Base-by-base conservation (phyloP, 2,888 invertebrate genomes). In the Drosophila eohydei region DNA sequence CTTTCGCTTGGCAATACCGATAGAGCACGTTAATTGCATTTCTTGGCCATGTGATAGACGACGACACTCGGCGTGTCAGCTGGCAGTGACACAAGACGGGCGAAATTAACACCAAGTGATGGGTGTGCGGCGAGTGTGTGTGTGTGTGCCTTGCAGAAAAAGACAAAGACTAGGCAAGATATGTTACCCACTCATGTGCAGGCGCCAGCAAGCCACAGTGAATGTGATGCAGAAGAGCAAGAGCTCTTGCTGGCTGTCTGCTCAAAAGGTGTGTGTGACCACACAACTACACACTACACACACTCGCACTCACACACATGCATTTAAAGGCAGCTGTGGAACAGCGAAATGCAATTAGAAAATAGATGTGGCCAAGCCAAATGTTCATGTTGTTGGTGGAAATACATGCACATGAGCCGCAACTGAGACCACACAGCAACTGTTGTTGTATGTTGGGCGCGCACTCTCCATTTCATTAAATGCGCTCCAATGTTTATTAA, bases 311-410 rank as follows among this genome's bases (percentile, higher is more conserved):
- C 9, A 38, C 8, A 30, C 4, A 12, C 3, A 41, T 7, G 12
- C 21, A 30, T 44, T 44, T n/a, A 46, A 7, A 54, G 59, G 9
- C 57, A 72, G 40, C 61, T 41, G 28, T 54, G 64, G 63, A 81
- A 85, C 85, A 83, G 75, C 79, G 72, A 86, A 86, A 86, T 83
- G 88, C 85, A 86, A 86, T 86, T 86, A 86, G 81, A 85, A 79
- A 88, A 85, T 85, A 83, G 77, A 88, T 88, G 85, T 75, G 88
- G 84, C 80, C 66, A 30, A 75, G 72, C 21, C 26, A 59, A 55
- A 62, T 54, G 74, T 72, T 71, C 57, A 46, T 56, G 74, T 58
- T 70, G 63, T 43, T 74, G 62, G 50, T 36, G 28, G 51, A 48
- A 57, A 30, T 41, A 28, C 50, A 32, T 60, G 64, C 14, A 52